phyloP scores from a whole-genome alignment of 2,888 invertebrate genomes.

The Nemotelus nigrinus region DNA sequence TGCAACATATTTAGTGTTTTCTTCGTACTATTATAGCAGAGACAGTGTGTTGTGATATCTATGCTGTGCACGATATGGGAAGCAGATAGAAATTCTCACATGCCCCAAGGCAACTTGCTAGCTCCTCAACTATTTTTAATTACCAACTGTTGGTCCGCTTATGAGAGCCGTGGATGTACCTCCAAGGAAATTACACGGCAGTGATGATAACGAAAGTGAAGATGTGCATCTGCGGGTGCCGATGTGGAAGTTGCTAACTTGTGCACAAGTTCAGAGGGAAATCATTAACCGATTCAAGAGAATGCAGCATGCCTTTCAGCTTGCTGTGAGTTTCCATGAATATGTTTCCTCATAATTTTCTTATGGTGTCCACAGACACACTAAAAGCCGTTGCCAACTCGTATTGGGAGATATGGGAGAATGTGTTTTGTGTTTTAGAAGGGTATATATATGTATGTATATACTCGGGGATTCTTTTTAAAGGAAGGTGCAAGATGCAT shows the following conservation, averaged over 20 bases:
- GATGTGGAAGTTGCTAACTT: neutral
- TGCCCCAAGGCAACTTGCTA: neutral
- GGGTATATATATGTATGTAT: too few relatives aligned
- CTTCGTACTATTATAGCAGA: too few relatives aligned
- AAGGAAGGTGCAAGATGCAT: too few relatives aligned
- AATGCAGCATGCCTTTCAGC: neutral
- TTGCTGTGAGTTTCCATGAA: slow-evolving; percentile 5
- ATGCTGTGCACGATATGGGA: neutral
- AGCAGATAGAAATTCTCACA: slow-evolving; percentile 13
- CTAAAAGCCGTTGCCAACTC: neutral
- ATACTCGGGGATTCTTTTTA: too few relatives aligned
- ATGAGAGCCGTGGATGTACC: neutral
- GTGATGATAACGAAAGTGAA: slow-evolving; percentile 13
- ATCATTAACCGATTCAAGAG: neutral
- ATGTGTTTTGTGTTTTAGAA: too few relatives aligned
- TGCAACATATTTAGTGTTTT: too few relatives aligned
- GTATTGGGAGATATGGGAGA: neutral
- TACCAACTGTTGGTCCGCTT: neutral
- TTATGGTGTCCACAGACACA: neutral
- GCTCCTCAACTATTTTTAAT: neutral
- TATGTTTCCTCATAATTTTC: slow-evolving; percentile 1
- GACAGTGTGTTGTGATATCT: neutral
- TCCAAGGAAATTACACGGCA: slow-evolving; percentile 8
- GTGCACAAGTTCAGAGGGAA: neutral
- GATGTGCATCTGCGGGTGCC: neutral